Base-by-base conservation (phyloP, 2,888 invertebrate genomes). In the Dasypogon diadema region DNA sequence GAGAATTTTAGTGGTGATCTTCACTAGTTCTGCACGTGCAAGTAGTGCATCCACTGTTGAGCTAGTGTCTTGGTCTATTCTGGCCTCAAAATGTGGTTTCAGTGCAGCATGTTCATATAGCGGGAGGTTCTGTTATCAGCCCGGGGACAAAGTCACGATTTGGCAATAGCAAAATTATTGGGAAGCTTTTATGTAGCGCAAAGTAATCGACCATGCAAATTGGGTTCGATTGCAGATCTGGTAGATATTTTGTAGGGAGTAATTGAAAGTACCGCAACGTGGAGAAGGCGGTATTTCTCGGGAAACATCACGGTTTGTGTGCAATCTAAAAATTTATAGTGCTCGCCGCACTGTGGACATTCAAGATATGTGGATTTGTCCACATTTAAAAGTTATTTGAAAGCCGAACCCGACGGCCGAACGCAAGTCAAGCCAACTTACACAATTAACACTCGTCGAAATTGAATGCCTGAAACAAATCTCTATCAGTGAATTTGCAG, bases 101-200 rank as follows among this genome's bases (percentile, higher is more conserved):
- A 30, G 10, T 30, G 34, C 10, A 30, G 34, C n/a, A n/a, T n/a
- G n/a, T n/a, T n/a, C n/a, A n/a, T 51, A 8, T 3, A 51, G 16
- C 51, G 2, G 6, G 1, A 51, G 18, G 18, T 51, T 24, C 55
- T 51, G 75, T 77, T 77, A 75, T 72, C 65, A 73, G 56, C 68
- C 42, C 51, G 65, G 70, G 63, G 75, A 60, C 74, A 68, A 55
- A 72, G 78, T 88, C 88, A 80, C 92, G 92, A 22, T 87, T 84
- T 54, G 88, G 88, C 80, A 88, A 73, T 77, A 75, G 86, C 14
- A 60, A 70, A 74, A 18, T 55, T 48, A 34, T 55, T 48, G 16
- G 60, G 55, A 12, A 63, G 56, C 65, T 42, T 12, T 42, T 12
- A 30, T 0, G 42, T 42, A 42, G 42, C 26, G 68, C 63, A 76